Conservation (phyloP, 2,113 vertebrate genomes). For the Corapipo altera region DNA sequence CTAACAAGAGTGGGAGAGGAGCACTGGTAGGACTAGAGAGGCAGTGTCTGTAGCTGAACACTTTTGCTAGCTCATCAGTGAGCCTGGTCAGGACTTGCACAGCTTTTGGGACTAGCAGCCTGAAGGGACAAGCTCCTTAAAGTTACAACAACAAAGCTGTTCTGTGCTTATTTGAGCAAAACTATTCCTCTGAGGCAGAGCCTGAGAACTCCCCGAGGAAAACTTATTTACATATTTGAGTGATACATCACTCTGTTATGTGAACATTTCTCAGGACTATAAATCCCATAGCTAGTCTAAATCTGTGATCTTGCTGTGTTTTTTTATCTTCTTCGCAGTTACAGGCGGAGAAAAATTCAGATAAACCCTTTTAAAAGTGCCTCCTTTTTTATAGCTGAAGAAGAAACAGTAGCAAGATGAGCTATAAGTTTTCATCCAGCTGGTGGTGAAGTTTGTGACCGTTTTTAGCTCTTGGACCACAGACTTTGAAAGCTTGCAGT, state of each 20-base stretch:
- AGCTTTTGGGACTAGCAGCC: neutral
- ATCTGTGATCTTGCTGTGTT: neutral
- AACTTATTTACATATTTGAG: neutral
- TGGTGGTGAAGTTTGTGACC: neutral
- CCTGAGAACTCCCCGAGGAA: neutral
- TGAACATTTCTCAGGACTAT: neutral
- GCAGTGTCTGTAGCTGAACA: neutral
- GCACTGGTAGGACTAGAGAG: neutral
- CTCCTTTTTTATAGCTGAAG: neutral
- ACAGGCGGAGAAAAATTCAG: neutral
- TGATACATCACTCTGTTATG: neutral
- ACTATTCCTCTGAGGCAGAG: neutral
- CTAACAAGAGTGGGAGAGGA: neutral
- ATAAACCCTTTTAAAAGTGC: neutral
- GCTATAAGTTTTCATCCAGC: neutral
- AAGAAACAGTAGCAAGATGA: neutral
- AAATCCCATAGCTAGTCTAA: neutral
- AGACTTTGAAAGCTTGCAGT: neutral
- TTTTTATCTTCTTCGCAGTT: neutral
- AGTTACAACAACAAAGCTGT: neutral
- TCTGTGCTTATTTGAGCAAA: constrained; percentile 24
- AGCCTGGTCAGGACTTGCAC: neutral
- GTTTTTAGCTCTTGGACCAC: constrained; percentile 17
- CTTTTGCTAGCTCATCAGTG: neutral
- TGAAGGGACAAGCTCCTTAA: neutral